Percentiles rank a stretch among this genome's conserved stretches.
Evolutionary conservation across 2,797 vertebrate genomes (phyloP).

Genomic region (Enteromius unitaeniatus): DNA sequence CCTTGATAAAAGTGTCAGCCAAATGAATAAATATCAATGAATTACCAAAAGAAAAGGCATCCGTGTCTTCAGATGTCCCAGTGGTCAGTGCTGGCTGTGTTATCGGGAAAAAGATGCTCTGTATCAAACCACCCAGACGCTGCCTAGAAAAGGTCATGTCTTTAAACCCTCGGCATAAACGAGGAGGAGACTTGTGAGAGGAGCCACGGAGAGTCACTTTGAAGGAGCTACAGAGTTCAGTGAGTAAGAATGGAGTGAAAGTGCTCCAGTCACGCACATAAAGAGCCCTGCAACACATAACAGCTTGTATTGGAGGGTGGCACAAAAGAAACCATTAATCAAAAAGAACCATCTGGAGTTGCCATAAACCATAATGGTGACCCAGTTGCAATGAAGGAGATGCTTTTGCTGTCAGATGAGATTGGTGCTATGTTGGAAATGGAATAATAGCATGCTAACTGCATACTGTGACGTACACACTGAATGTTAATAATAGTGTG

Average conservation of each 20-base stretch:
- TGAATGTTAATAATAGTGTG: neutral
- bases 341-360: conserved; percentile 31
- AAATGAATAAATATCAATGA: conserved; percentile 12
- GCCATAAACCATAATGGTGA: conserved; percentile 24
- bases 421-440: neutral
- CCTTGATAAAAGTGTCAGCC: neutral
- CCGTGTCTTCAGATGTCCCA: conserved; percentile 1
- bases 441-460: neutral
- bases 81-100: conserved; percentile 1
- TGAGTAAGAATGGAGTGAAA: conserved; percentile 3
- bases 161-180: neutral
- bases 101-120: conserved; percentile 25
- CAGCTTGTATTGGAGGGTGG: conserved; percentile 31
- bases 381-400: conserved; percentile 3
- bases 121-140: conserved; percentile 36
- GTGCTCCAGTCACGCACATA: conserved; percentile 10
- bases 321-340: conserved; percentile 40
- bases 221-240: conserved; percentile 32
- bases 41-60: conserved; percentile 12
- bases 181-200: conserved; percentile 1
- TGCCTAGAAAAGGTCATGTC: conserved; percentile 32
- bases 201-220: neutral
- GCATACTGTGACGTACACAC: neutral
- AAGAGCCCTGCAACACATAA: neutral
- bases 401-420: conserved; percentile 9